Conservation (phyloP, 1,140 invertebrate genomes). For the Nymphalis io region DNA sequence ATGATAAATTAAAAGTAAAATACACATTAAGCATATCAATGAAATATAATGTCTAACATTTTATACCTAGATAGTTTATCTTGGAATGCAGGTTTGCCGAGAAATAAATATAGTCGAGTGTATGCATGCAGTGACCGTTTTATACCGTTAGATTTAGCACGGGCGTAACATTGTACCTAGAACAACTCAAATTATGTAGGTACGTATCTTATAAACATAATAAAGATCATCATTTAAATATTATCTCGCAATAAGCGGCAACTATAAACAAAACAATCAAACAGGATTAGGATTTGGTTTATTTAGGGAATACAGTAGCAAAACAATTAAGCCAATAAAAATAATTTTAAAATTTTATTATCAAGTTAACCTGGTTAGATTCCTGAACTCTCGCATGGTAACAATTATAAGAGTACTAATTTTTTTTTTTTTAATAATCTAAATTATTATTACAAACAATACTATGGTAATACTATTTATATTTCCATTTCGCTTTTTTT, state of each 20-base stretch:
- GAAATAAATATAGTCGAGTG: slow-evolving; percentile 8
- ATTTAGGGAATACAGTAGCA: no score
- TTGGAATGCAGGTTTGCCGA: slow-evolving; percentile 5
- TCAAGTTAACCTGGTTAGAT: no score
- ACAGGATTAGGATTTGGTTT: background rate
- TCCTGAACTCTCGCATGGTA: no score
- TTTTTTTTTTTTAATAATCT: no score
- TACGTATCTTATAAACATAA: slow-evolving; percentile 24
- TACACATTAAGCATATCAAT: background rate
- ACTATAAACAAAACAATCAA: background rate
- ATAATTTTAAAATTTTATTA: no score
- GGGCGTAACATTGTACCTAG: slow-evolving; percentile 26
- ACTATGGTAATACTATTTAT: no score
- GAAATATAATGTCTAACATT: background rate
- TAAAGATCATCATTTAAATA: slow-evolving; percentile 18
- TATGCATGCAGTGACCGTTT: slow-evolving; percentile 27
- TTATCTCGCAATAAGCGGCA: background rate
- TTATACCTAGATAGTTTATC: background rate
- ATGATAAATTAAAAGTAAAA: no score
- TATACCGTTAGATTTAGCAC: slow-evolving; percentile 25
- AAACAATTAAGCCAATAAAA: no score
- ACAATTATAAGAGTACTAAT: no score
- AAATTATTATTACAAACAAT: no score
- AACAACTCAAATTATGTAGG: slow-evolving; percentile 22
- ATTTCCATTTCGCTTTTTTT: no score